phyloP scores from a whole-genome alignment of 2,797 vertebrate genomes.

The Diplodus puntazzo region DNA sequence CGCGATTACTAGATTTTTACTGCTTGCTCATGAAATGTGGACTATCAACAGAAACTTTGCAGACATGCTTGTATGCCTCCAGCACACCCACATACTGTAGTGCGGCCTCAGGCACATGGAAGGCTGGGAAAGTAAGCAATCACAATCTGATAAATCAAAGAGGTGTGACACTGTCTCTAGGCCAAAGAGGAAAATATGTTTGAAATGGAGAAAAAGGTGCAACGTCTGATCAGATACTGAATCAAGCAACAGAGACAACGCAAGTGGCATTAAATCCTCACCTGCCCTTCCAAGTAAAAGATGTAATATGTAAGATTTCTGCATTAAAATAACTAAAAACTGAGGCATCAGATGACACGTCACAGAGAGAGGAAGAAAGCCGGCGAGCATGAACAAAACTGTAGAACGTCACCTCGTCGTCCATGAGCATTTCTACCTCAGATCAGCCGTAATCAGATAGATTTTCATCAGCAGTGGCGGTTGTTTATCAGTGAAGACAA shows the following conservation, averaged over 20 bases:
- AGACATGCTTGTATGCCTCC: neutral
- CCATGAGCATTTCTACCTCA: too few species aligned
- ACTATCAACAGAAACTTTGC: constrained; percentile 14
- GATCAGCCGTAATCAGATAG: too few species aligned
- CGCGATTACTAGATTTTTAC: constrained; percentile 7
- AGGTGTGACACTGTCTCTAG: neutral
- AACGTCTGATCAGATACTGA: neutral
- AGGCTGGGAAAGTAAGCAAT: neutral
- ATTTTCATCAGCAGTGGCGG: too few species aligned
- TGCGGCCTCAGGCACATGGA: neutral
- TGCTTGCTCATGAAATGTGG: constrained; percentile 10
- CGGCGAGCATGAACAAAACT: too few species aligned
- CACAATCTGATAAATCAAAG: neutral
- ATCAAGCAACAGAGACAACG: neutral
- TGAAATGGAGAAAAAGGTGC: neutral
- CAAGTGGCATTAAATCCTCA: neutral
- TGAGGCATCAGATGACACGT: too few species aligned
- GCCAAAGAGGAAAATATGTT: neutral
- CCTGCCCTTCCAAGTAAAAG: too few species aligned
- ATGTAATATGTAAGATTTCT: too few species aligned
- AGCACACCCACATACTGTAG: neutral
- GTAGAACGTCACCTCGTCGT: too few species aligned
- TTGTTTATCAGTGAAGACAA: too few species aligned
- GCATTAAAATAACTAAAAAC: too few species aligned
- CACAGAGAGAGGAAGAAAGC: too few species aligned